Conservation (phyloP, 2,113 vertebrate species). For the Lophotis ruficrista region DNA sequence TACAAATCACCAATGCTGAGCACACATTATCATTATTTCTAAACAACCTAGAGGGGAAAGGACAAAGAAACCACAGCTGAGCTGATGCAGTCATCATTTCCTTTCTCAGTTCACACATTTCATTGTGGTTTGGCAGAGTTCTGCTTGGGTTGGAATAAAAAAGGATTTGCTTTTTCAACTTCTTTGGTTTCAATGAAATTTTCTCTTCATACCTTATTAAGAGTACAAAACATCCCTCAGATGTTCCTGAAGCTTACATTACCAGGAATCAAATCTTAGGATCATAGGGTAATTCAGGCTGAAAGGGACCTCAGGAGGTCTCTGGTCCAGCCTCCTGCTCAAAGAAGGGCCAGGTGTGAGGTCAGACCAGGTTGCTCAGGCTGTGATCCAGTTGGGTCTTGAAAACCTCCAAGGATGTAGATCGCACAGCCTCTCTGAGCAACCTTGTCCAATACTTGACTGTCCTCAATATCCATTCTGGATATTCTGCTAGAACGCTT, state of each 20-base stretch:
- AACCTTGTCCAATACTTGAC: neutral
- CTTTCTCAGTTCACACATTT: neutral
- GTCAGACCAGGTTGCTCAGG: neutral
- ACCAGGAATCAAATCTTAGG: neutral
- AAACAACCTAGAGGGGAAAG: neutral
- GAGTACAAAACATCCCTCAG: neutral
- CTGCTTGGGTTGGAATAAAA: neutral
- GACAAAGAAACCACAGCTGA: neutral
- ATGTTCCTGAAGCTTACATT: neutral
- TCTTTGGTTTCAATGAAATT: neutral
- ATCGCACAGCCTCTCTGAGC: neutral
- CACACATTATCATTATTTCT: neutral
- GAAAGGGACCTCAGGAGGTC: neutral
- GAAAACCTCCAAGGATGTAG: neutral
- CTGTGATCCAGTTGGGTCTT: neutral
- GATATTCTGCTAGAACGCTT: fast-evolving
- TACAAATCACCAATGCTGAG: neutral
- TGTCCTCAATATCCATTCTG: neutral
- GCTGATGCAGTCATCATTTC: neutral
- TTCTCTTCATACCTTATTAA: neutral
- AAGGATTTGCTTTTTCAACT: neutral
- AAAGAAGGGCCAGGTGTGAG: neutral
- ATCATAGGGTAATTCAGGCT: neutral
- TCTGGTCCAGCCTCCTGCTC: neutral
- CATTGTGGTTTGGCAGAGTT: neutral